Base-by-base conservation (phyloP, 1,140 invertebrate genomes). In the Temnothorax curvispinosus region DNA sequence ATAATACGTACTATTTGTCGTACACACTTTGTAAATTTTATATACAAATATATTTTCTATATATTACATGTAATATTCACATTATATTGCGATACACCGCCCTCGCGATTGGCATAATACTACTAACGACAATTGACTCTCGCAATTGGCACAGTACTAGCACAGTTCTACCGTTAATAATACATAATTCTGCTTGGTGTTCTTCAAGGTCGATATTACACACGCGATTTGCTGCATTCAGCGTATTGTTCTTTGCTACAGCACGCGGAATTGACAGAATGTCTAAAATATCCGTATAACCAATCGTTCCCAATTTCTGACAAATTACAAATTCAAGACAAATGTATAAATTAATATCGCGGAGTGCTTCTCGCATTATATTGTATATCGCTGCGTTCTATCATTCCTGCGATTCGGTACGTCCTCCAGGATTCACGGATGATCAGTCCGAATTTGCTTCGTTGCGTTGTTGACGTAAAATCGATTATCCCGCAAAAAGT, bases 91-190 rank as follows among this genome's bases (percentile, higher is more conserved):
- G 65, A 44, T 62, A 58, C 77, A 21, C 4, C 44, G 38, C 11
- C 32, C 5, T 38, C 32, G 52, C 65, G 18, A 81, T 71, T 32
- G 15, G 50, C 65, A 81, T 35, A 18, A 41, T 21, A 52, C 8
- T 67, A 67, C 13, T 38, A 52, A 80, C 35, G n/a, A 76, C 5
- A 78, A 78, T 64, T 41, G 41, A 27, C 35, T 81, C 64, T 81
- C 64, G 41, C 69, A 75, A 84, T 84, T 74, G 80, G 52, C 80
- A 82, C 80, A 60, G 50, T 84, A 62, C n/a, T 75, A 27, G 69
- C 80, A 84, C 69, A 60, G 13, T 50, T 47, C 72, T 84, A 32
- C 3, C 80, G n/a, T 75, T 21, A 60, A 75, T 84, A 74, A 47
- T 58, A 60, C 5, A 60, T 62, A 13, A 38, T 27, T 82, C 8